phyloP scores from a whole-genome alignment of 2,888 invertebrate genomes.

The Volucella inanis region DNA sequence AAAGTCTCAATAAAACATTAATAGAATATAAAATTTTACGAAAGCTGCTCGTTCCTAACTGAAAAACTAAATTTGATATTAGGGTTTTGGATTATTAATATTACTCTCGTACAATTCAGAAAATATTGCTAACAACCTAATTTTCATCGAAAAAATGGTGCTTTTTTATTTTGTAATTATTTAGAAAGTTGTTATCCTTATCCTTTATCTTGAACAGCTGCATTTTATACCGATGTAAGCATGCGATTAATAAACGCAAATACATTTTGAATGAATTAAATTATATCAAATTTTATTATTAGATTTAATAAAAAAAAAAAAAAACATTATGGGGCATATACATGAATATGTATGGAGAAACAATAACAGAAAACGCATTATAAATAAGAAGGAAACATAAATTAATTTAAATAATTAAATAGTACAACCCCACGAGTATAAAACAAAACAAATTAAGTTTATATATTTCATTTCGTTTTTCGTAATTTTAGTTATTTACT shows the following conservation, averaged over 20 bases:
- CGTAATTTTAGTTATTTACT: slow-evolving; percentile 5
- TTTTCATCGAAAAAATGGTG: slow-evolving; percentile 17
- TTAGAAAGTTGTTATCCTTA: slow-evolving; percentile 11
- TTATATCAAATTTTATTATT: slow-evolving; percentile 57
- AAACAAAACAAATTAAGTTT: slow-evolving; percentile 55
- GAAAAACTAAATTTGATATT: too few relatives aligned
- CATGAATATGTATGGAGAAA: slow-evolving; percentile 28
- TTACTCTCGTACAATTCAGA: too few relatives aligned
- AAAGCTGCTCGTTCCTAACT: too few relatives aligned
- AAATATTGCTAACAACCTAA: background rate
- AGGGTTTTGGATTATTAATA: too few relatives aligned
- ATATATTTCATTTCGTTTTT: slow-evolving; percentile 30
- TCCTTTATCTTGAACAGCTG: slow-evolving; percentile 48
- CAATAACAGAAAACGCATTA: slow-evolving; percentile 33
- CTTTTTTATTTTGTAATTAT: background rate
- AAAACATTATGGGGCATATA: slow-evolving; percentile 45
- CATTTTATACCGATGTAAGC: slow-evolving; percentile 38
- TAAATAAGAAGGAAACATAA: slow-evolving; percentile 34
- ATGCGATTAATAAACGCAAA: slow-evolving; percentile 71
- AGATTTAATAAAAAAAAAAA: slow-evolving; percentile 32
- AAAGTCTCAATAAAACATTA: too few relatives aligned
- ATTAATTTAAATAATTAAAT: slow-evolving; percentile 49
- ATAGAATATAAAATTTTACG: too few relatives aligned
- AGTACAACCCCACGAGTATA: slow-evolving; percentile 72
- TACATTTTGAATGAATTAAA: slow-evolving; percentile 45